phyloP scores from a whole-genome alignment of 92 coral and sea anemone genomes.

The Galaxea fascicularis region DNA sequence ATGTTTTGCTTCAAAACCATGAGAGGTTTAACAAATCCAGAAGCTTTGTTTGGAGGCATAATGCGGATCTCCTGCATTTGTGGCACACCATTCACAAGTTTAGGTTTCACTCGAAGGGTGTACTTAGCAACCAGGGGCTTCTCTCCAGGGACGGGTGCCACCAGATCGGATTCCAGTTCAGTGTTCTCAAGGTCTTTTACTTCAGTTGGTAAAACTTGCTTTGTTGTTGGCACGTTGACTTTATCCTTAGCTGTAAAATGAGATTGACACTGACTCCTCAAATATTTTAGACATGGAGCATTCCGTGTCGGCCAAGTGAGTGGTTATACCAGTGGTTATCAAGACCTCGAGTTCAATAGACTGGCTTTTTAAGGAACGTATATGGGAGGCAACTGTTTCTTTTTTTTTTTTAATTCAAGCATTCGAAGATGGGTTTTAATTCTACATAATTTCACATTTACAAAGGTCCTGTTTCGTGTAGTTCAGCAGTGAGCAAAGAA shows the following conservation, averaged over 20 bases:
- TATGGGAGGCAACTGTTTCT: too few species aligned
- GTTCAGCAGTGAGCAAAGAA: too few species aligned
- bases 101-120: slow-evolving; percentile 85
- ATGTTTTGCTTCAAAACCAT: slow-evolving; percentile 79
- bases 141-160: slow-evolving; percentile 81
- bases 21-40: slow-evolving; percentile 60
- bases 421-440: too few species aligned
- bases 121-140: slow-evolving; percentile 84
- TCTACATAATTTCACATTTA: too few species aligned
- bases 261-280: too few species aligned
- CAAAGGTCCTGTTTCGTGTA: too few species aligned
- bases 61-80: slow-evolving; percentile 86
- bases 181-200: slow-evolving; percentile 72
- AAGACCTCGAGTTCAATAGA: too few species aligned
- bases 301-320: not conserved
- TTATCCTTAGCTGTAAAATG: slow-evolving; percentile 30
- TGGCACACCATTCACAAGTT: slow-evolving; percentile 77
- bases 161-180: slow-evolving; percentile 67
- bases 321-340: too few species aligned
- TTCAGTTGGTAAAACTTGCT: slow-evolving; percentile 66
- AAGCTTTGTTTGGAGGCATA: slow-evolving; percentile 72
- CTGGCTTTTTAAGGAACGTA: too few species aligned
- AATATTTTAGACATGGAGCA: too few species aligned
- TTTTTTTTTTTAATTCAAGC: too few species aligned
- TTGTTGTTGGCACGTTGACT: not conserved